Base-by-base conservation (phyloP, 2,113 vertebrate genomes). In the Genyomyrus donnyi region DNA sequence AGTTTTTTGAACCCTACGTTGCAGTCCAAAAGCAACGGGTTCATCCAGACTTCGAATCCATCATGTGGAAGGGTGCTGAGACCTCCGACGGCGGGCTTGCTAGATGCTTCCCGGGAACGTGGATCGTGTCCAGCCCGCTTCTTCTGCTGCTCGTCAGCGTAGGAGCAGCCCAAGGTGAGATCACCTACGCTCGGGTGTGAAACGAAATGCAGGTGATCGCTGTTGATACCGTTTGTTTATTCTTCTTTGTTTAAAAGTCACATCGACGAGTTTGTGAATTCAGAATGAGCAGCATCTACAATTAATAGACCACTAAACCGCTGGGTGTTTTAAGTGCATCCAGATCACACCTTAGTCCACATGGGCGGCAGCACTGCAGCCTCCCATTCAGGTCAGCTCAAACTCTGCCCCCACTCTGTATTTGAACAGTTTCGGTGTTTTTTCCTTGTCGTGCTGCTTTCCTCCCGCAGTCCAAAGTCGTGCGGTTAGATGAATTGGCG, bases 101-200 rank as follows among this genome's bases (percentile, higher is more conserved):
- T 90, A 96, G 97, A 94, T 95, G 94, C 92, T 93, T 95, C 91
- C 92, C 95, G 62, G 96, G 95, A 89, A 96, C 95, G 94, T 92
- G 96, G 90, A 94, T 96, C 92, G 90, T 96, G 89, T 96, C 96
- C 91, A 96, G 96, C 85, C 92, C 98, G 89, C 94, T 97, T 56
- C 92, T 98, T 88, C 93, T 97, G 77, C 95, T 96, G 31, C 96
- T 97, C 93, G 91, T 96, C 95, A 94, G 97, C 91, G 93, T 95
- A 89, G 95, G 95, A 15, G 94, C 94, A 1, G 97, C 97, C 90
- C 97, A 97, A 98, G 98, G 98, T 98, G 98, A 97, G 96, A 62
- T 46, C 11, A 27, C 24, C 83, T 85, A 10, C 24, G 46, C 45
- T 21, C n/a, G 45, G 39, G 70, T 31, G 74, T 80, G 74, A 35